Evolutionary conservation across 2,888 invertebrate genomes (phyloP), one percentile per base, ranked within the genome.

Genomic region (Allolobophora icterica): DNA sequence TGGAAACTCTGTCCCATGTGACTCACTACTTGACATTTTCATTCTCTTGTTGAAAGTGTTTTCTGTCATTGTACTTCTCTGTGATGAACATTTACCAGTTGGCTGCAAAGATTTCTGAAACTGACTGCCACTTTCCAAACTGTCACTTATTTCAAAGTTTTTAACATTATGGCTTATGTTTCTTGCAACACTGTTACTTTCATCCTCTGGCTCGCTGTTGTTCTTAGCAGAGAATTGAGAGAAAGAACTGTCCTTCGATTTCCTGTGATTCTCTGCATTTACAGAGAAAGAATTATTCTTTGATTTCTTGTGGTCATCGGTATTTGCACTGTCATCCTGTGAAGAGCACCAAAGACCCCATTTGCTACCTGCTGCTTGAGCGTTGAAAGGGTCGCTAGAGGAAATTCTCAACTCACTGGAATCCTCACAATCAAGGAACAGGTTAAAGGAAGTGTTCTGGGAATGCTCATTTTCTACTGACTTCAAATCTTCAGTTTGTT

Each of bases 31-130:
- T 13, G 71, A n/a, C 30, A 71, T 71, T 71, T 71, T 71, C 71
- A 71, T 71, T n/a, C 71, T 71, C 71, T 71, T 71, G 71, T 71
- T 71, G 71, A n/a, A 71, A n/a, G n/a, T 11, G 71, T 71, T 71
- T 71, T 71, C 71, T 71, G 71, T n/a, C 71, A n/a, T n/a, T n/a
- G 71, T 6, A 71, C 8, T 71, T 71, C 30, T 71, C 71, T 71
- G 71, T 71, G 71, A 71, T n/a, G 71, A 71, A 30, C 30, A 71
- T n/a, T 71, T n/a, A 71, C 71, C 71, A 5, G 71, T n/a, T 5
- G 71, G 11, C 30, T n/a, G 1, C 71, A 71, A 71, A 71, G 71
- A n/a, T n/a, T 71, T 71, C 71, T n/a, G 71, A 71, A 71, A 71
- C n/a, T 71, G 71, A 71, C 71, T 71, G 71, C 11, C 30, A 71